Evolutionary conservation across 2,888 invertebrate species (phyloP).

Genomic region (Apocheima hispidaria): DNA sequence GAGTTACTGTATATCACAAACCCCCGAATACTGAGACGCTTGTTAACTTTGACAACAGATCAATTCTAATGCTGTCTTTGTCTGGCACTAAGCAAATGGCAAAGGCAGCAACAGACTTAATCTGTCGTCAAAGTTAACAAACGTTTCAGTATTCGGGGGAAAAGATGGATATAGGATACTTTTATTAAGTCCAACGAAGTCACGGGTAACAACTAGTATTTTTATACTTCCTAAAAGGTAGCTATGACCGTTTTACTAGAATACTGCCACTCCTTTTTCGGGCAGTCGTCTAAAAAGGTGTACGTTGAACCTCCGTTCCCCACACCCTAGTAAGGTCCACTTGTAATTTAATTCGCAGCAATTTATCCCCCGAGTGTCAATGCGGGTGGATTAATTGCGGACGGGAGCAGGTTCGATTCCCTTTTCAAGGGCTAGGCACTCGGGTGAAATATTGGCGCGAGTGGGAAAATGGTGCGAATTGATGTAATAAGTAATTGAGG

Average conservation of each 20-base stretch:
- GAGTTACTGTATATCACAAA: no score
- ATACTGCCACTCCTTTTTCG: constrained; percentile 1
- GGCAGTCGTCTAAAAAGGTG: background rate
- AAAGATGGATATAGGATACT: no score
- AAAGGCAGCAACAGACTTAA: no score
- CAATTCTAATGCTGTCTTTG: no score
- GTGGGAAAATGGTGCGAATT: constrained; percentile 13
- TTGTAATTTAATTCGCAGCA: constrained; percentile 75
- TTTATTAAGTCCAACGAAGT: no score
- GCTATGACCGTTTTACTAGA: background rate
- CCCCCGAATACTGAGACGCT: no score
- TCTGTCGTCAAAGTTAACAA: no score
- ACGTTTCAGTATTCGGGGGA: no score
- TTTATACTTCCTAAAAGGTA: background rate
- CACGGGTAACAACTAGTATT: no score
- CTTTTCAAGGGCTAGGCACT: constrained; percentile 40
- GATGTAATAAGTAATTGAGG: background rate
- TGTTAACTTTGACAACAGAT: no score
- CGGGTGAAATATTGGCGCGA: constrained; percentile 32
- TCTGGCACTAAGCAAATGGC: no score
- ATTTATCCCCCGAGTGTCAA: constrained; percentile 79
- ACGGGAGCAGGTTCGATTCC: constrained; percentile 65
- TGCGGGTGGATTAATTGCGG: constrained; percentile 76
- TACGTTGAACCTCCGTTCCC: background rate
- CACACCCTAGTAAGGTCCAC: constrained; percentile 20